Percentiles rank a stretch among this genome's conserved stretches.
phyloP scores from a whole-genome alignment of 2,888 invertebrate genomes.

The Hypsopygia costalis region DNA sequence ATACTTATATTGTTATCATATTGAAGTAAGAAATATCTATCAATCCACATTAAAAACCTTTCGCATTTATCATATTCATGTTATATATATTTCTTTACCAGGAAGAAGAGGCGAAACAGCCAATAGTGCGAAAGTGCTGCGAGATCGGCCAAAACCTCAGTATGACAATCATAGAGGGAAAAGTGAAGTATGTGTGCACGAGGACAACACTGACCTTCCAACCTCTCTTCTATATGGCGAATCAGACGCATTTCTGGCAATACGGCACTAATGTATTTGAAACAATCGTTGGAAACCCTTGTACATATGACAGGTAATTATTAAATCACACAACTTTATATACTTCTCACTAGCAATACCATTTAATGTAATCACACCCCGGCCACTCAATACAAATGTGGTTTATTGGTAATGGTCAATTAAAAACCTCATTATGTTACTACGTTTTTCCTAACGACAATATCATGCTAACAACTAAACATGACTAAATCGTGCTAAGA shows the following conservation, averaged over 20 bases:
- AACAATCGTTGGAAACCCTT: slow-evolving; percentile 79
- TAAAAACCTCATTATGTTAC: no score
- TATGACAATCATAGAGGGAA: slow-evolving; percentile 39
- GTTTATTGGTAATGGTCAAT: no score
- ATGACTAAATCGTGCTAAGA: no score
- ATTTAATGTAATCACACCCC: no score
- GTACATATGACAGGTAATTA: slow-evolving; percentile 73
- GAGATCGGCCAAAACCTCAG: slow-evolving; percentile 71
- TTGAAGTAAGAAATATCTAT: no score
- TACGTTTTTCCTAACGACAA: no score
- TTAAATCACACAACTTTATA: neutral
- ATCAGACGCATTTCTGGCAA: slow-evolving; percentile 68
- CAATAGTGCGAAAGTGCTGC: slow-evolving; percentile 76
- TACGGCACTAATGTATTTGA: slow-evolving; percentile 71
- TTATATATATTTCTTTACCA: slow-evolving; percentile 21
- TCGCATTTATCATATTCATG: no score
- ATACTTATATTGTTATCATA: no score
- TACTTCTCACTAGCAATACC: no score
- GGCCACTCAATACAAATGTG: no score
- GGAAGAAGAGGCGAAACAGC: slow-evolving; percentile 60
- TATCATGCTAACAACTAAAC: no score
- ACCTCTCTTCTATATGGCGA: slow-evolving; percentile 75
- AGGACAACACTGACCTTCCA: slow-evolving; percentile 64
- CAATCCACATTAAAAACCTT: no score
- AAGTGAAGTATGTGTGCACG: slow-evolving; percentile 47